A percentile compares a stretch with the other conserved stretches of the same genome.
phyloP scores from a whole-genome alignment of 2,113 vertebrate genomes.

The Brachirus orientalis region DNA sequence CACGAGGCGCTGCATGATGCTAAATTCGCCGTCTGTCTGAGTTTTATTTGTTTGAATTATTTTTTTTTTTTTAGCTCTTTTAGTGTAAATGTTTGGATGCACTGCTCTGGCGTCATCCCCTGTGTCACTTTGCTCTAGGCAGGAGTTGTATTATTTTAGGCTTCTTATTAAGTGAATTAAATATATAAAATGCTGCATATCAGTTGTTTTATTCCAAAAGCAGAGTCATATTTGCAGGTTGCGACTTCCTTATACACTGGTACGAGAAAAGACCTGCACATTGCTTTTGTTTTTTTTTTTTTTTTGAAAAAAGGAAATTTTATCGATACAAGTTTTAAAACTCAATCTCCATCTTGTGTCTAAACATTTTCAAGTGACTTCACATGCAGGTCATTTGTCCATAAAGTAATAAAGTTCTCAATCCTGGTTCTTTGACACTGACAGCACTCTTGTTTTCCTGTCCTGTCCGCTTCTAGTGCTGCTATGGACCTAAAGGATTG shows the following conservation, averaged over 20 bases:
- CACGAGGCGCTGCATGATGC: neutral
- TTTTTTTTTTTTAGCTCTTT: slow-evolving; percentile 42
- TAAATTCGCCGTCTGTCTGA: slow-evolving; percentile 7
- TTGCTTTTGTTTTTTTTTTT: neutral
- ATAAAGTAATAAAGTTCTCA: slow-evolving; percentile 9
- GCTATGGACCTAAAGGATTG: slow-evolving; percentile 57
- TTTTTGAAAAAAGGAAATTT: too few relatives aligned
- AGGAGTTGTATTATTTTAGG: slow-evolving; percentile 19
- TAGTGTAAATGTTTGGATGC: slow-evolving; percentile 20
- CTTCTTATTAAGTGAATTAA: slow-evolving; percentile 11
- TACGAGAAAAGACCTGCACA: neutral
- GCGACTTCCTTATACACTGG: slow-evolving; percentile 7
- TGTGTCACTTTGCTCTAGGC: slow-evolving; percentile 50
- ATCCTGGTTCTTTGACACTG: slow-evolving; percentile 9
- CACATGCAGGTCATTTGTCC: neutral
- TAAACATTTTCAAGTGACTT: neutral
- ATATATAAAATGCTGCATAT: slow-evolving; percentile 36
- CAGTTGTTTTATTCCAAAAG: slow-evolving; percentile 26
- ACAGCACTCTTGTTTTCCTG: slow-evolving; percentile 1
- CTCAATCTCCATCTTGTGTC: slow-evolving; percentile 5
- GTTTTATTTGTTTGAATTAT: slow-evolving; percentile 23
- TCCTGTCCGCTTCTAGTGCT: slow-evolving; percentile 52
- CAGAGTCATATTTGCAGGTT: slow-evolving; percentile 7
- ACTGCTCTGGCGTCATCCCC: slow-evolving; percentile 4
- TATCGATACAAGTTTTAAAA: neutral